Conservation (phyloP, 2,113 vertebrate genomes). For the Stictonetta naevosa region DNA sequence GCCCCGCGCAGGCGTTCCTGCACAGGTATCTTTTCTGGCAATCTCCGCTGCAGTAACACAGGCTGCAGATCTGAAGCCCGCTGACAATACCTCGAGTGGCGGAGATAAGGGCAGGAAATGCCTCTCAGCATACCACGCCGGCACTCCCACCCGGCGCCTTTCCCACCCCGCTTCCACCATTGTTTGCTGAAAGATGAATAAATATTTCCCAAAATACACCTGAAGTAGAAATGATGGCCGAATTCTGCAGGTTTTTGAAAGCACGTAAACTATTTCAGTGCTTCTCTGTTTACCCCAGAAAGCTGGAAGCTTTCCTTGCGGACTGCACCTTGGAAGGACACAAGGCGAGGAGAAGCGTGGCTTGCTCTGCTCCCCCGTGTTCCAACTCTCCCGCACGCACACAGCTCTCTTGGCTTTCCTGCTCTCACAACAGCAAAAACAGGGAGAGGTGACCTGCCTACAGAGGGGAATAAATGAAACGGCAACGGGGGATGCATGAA, state of each 20-base stretch:
- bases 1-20: background rate
- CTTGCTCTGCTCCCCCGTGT: background rate
- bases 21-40: slow-evolving; percentile 37
- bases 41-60: slow-evolving; percentile 7
- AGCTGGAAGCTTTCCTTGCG: background rate
- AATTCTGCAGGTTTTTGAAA: background rate
- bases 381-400: background rate
- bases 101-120: slow-evolving; percentile 61
- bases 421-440: background rate
- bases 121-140: background rate
- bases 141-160: slow-evolving; percentile 55
- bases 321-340: background rate
- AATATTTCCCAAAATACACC: slow-evolving; percentile 51
- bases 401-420: background rate
- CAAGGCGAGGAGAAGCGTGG: background rate
- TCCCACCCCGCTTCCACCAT: slow-evolving; percentile 46
- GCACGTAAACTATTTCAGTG: background rate
- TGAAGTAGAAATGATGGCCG: background rate
- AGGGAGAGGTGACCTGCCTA: background rate
- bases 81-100: slow-evolving; percentile 57
- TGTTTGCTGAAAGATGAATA: slow-evolving; percentile 43
- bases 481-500: accelerated
- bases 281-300: background rate
- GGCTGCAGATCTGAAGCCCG: slow-evolving; percentile 16
- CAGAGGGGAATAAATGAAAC: background rate